Conservation (phyloP, 2,113 vertebrate genomes). For the Probosciger aterrimus region DNA sequence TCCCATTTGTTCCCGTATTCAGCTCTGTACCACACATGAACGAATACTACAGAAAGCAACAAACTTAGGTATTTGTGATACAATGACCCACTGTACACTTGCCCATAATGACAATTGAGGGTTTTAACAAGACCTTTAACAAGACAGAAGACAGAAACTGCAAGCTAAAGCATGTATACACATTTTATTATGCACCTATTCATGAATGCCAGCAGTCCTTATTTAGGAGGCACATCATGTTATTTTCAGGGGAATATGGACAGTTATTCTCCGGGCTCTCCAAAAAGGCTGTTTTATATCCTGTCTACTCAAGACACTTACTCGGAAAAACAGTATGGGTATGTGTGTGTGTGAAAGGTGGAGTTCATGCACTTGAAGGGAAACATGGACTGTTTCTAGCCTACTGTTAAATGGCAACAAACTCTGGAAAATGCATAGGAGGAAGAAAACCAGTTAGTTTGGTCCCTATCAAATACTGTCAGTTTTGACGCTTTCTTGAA, state of each 20-base stretch:
- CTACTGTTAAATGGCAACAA: neutral
- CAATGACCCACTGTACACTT: neutral
- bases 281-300: neutral
- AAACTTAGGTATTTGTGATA: neutral
- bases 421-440: neutral
- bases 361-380: neutral
- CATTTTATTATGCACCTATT: constrained; percentile 9
- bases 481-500: neutral
- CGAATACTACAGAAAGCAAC: neutral
- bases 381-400: neutral
- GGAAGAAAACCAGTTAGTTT: neutral
- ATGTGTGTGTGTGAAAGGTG: neutral
- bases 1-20: neutral
- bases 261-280: neutral
- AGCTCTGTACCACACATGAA: neutral
- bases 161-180: neutral
- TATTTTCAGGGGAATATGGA: neutral
- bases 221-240: neutral
- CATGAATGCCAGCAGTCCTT: neutral
- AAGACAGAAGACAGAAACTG: neutral
- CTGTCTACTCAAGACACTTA: neutral
- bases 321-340: neutral
- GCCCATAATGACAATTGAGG: neutral
- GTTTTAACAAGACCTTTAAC: neutral
- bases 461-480: neutral